Conservation (phyloP, 1,140 invertebrate species). For the Meteorus sp. region DNA sequence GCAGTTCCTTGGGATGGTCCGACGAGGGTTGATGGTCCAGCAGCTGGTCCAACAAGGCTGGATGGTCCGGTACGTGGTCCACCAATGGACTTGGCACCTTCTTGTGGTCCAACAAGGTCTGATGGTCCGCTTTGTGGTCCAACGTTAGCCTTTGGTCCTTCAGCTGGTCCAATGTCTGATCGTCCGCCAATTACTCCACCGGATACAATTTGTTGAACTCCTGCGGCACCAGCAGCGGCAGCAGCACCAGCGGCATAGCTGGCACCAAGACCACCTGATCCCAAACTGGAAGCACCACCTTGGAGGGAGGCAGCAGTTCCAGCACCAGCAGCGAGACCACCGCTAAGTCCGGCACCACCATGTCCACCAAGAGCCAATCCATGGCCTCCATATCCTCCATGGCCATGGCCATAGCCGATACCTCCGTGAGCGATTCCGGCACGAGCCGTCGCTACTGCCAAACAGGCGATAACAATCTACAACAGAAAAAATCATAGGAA, state of each 20-base stretch:
- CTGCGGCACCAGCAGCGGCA: constrained; percentile 54
- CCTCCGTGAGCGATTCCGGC: constrained; percentile 43
- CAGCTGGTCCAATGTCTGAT: constrained; percentile 58
- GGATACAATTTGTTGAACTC: constrained; percentile 57
- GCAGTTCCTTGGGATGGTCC: constrained; percentile 55
- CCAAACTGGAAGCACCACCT: constrained; percentile 57
- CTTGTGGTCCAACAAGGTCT: constrained; percentile 57
- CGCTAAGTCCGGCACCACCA: constrained; percentile 50
- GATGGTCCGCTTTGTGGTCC: constrained; percentile 57
- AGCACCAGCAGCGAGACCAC: constrained; percentile 56
- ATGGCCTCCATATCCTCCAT: constrained; percentile 40
- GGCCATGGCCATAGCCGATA: constrained; percentile 37
- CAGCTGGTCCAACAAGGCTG: constrained; percentile 56
- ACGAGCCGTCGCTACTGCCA: constrained; percentile 56
- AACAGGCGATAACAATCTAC: constrained; percentile 57
- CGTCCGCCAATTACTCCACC: constrained; percentile 56
- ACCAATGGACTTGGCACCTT: constrained; percentile 55
- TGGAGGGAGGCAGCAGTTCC: constrained; percentile 55
- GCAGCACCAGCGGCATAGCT: constrained; percentile 58
- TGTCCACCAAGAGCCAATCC: constrained; percentile 44
- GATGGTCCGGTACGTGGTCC: constrained; percentile 57
- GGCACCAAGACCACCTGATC: constrained; percentile 55
- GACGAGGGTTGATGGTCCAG: constrained; percentile 54
- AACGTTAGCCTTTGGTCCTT: constrained; percentile 58
- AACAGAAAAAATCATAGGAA: constrained; percentile 19